Evolutionary conservation across 1,140 invertebrate species (phyloP).

Genomic region (Drosophila nigromelanica): DNA sequence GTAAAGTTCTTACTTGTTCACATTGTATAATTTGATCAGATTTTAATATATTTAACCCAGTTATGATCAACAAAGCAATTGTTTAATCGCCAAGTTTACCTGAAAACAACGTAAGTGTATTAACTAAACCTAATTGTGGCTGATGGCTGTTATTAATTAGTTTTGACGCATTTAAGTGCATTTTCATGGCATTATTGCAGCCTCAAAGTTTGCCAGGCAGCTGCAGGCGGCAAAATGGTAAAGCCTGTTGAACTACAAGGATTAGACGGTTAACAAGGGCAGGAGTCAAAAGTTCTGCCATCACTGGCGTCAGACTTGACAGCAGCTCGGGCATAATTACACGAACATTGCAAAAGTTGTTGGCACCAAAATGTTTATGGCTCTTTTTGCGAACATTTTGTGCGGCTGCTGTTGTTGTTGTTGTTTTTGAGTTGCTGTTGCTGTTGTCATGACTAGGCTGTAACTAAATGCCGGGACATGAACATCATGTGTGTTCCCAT

Average conservation of each 20-base stretch:
- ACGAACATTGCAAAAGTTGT: slow-evolving; percentile 57
- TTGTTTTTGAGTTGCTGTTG: slow-evolving; percentile 3
- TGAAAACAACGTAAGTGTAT: slow-evolving; percentile 4
- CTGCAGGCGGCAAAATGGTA: slow-evolving; percentile 13
- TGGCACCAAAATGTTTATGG: slow-evolving; percentile 55
- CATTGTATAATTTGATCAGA: no score
- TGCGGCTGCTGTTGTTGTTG: slow-evolving; percentile 21
- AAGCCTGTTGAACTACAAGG: slow-evolving; percentile 26
- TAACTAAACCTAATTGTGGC: slow-evolving; percentile 35
- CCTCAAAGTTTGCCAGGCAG: slow-evolving; percentile 13
- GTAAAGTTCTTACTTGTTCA: no score
- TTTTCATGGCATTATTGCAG: slow-evolving; percentile 35
- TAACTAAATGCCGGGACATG: slow-evolving; percentile 43
- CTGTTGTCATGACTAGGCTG: slow-evolving; percentile 32
- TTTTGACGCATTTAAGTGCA: slow-evolving; percentile 34
- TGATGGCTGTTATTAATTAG: slow-evolving; percentile 33
- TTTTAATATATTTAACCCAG: not conserved
- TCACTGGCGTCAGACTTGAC: slow-evolving; percentile 26
- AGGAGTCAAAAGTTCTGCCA: slow-evolving; percentile 16
- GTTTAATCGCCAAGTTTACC: not conserved
- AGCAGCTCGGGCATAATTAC: slow-evolving; percentile 63
- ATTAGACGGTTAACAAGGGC: slow-evolving; percentile 15
- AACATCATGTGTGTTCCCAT: slow-evolving; percentile 26
- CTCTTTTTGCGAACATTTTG: slow-evolving; percentile 56
- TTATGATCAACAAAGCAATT: not conserved